Percentiles rank a stretch among this genome's conserved stretches.
phyloP scores from a whole-genome alignment of 2,888 invertebrate genomes.

The Dusona sp. region DNA sequence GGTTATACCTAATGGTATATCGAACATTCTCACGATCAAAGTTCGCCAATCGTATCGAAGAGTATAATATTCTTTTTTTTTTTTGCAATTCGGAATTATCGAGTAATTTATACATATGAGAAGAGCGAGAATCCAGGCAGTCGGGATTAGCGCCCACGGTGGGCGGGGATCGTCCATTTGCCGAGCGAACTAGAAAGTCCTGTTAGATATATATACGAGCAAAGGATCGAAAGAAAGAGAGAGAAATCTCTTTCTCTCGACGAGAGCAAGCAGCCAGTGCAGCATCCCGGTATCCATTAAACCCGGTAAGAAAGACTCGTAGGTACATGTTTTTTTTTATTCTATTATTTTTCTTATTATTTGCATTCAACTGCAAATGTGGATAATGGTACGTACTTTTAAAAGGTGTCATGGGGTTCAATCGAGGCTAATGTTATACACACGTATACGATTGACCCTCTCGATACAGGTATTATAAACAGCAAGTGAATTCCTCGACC shows the following conservation, averaged over 20 bases:
- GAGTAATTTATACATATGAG: constrained; percentile 34
- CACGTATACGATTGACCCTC: constrained; percentile 54
- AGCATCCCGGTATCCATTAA: constrained; percentile 55
- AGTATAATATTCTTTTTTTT: neutral
- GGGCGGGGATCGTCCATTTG: constrained; percentile 72
- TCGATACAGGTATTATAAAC: constrained; percentile 50
- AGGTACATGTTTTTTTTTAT: constrained; percentile 14
- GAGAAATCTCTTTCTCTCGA: constrained; percentile 44
- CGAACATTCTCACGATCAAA: constrained; percentile 14
- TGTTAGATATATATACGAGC: constrained; percentile 65
- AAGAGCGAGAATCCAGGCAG: constrained; percentile 53
- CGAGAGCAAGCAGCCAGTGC: constrained; percentile 46
- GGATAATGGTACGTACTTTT: constrained; percentile 35
- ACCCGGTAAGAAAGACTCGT: constrained; percentile 44
- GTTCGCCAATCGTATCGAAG: constrained; percentile 7
- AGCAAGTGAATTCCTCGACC: constrained; percentile 64
- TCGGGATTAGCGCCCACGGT: constrained; percentile 69
- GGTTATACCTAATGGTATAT: neutral
- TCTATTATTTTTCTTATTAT: constrained; percentile 16
- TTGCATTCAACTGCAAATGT: constrained; percentile 33
- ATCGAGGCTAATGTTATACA: constrained; percentile 46
- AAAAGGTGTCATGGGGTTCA: constrained; percentile 53
- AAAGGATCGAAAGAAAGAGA: constrained; percentile 8
- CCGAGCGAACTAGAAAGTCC: constrained; percentile 73
- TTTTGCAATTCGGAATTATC: constrained; percentile 7